Evolutionary conservation across 1,140 invertebrate genomes (phyloP).

Genomic region (Danaus plexippus): DNA sequence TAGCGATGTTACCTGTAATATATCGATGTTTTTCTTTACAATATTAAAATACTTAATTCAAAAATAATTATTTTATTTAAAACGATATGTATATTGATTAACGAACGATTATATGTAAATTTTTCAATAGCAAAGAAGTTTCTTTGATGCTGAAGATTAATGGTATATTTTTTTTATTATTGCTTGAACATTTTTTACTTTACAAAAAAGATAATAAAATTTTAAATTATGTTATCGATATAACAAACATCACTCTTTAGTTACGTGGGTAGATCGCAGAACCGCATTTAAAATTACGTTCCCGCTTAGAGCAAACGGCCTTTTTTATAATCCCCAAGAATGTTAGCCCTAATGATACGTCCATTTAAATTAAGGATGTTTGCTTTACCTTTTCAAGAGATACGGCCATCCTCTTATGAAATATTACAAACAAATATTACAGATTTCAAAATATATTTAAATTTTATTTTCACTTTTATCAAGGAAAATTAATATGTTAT

Average conservation of each 20-base stretch:
- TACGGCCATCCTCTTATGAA: slow-evolving; percentile 2
- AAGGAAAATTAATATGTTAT: not conserved
- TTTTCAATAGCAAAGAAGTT: too few relatives aligned
- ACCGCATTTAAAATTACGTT: slow-evolving; percentile 62
- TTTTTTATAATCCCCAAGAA: slow-evolving; percentile 65
- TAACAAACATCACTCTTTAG: slow-evolving; percentile 32
- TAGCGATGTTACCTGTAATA: not conserved
- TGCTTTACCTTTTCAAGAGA: slow-evolving; percentile 31
- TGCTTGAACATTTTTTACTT: too few relatives aligned
- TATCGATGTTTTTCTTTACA: slow-evolving; percentile 7
- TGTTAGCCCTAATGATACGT: slow-evolving; percentile 57
- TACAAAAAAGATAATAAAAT: not conserved
- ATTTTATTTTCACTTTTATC: slow-evolving; percentile 8
- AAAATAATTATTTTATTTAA: too few relatives aligned
- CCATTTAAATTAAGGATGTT: slow-evolving; percentile 54
- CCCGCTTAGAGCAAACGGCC: slow-evolving; percentile 36
- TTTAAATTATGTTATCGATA: slow-evolving; percentile 15
- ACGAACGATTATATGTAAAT: too few relatives aligned
- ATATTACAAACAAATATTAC: not conserved
- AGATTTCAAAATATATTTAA: slow-evolving; percentile 1
- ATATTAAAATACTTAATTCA: not conserved
- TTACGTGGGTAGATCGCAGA: slow-evolving; percentile 57
- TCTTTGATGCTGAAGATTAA: too few relatives aligned
- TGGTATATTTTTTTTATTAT: too few relatives aligned
- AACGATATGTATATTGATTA: not conserved